phyloP scores from a whole-genome alignment of 2,113 vertebrate genomes.

The Antechinus stuartii region DNA sequence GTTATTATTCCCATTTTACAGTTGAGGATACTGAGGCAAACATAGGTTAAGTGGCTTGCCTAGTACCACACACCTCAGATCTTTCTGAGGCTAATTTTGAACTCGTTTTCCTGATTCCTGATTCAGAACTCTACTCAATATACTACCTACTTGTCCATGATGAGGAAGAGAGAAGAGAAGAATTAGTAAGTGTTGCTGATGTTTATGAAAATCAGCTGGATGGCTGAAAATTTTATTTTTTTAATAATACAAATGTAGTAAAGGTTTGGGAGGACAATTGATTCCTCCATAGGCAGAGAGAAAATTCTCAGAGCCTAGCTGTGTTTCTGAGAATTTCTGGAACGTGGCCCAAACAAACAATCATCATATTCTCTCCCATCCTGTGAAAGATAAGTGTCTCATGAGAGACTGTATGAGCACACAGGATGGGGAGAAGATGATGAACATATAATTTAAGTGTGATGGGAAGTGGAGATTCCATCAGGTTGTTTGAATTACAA shows the following conservation, averaged over 20 bases:
- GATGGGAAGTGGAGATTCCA: background rate
- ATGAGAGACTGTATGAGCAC: background rate
- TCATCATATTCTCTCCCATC: background rate
- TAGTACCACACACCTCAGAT: background rate
- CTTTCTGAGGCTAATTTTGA: background rate
- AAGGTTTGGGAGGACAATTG: background rate
- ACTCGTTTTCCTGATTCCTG: background rate
- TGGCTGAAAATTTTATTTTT: background rate
- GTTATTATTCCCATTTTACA: background rate
- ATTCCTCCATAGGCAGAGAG: background rate
- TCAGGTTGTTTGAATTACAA: background rate
- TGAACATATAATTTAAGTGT: background rate
- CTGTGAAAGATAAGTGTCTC: background rate
- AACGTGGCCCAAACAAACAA: background rate
- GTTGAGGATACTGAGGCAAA: background rate
- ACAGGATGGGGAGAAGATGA: background rate
- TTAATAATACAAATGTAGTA: background rate
- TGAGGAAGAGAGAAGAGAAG: background rate
- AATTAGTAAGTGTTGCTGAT: fast-evolving
- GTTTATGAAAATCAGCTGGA: background rate
- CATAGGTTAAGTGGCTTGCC: background rate
- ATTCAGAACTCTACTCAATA: background rate
- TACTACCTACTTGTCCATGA: background rate
- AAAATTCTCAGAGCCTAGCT: background rate
- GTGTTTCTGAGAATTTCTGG: background rate